Evolutionary conservation across 1,140 invertebrate species (phyloP), one percentile per base, ranked within the genome.

Genomic region (Bradynema listronoti): DNA sequence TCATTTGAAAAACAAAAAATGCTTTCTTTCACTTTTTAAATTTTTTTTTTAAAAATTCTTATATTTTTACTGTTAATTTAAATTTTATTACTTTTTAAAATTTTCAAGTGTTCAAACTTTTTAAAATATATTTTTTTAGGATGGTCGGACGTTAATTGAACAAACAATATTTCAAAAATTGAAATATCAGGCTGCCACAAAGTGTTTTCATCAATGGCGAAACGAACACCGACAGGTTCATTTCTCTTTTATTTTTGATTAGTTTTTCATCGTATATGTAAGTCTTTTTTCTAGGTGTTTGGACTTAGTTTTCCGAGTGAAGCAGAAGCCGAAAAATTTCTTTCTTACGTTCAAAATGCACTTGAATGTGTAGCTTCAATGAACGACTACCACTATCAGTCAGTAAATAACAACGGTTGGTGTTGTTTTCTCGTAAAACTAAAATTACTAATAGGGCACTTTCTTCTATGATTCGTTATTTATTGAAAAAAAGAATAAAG

Each of bases 101-200:
- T n/a, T n/a, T n/a, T n/a, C n/a, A n/a, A n/a, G n/a, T n/a, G n/a
- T n/a, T n/a, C n/a, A n/a, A n/a, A n/a, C n/a, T n/a, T n/a, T n/a
- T n/a, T n/a, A n/a, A n/a, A n/a, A n/a, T 27, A 61, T 58, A 30
- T 32, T 29, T 42, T 59, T 58, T 51, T 36, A 58, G 56, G 56
- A 58, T 19, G n/a, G 56, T 7, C 54, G 42, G 24, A 24, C 42
- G 9, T 29, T 58, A n/a, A 51, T 58, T 29, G 58, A 58, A 30
- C 51, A 30, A 19, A 58, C 54, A 25, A 29, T 58, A 14, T 58
- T 27, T 33, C 51, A 34, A n/a, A 51, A 54, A 25, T 19, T 58
- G 33, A 58, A 58, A 30, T 58, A 58, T 36, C 47, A 56, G 4
- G 49, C 47, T 19, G 47, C 56, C 14, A 60, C 47, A 7, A 29